Conservation (phyloP, 2,113 vertebrate genomes). For the Bos javanicus region DNA sequence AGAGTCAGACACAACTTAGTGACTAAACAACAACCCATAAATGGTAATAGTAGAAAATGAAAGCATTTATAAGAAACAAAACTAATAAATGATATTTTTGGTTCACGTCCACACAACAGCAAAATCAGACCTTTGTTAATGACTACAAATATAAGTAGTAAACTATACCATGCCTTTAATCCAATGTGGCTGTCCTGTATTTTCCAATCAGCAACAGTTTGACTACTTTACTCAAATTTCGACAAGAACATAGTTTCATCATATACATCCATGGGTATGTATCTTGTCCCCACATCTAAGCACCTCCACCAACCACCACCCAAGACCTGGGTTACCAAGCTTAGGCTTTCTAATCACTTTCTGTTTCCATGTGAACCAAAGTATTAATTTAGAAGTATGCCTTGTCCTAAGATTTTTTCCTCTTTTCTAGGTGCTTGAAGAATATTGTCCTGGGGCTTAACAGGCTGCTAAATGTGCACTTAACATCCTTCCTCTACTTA, state of each 20-base stretch:
- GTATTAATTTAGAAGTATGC: neutral
- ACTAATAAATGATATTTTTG: neutral
- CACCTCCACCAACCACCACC: neutral
- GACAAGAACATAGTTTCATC: neutral
- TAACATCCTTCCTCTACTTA: neutral
- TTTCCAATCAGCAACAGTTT: neutral
- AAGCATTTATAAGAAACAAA: neutral
- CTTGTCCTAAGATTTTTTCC: neutral
- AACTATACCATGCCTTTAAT: neutral
- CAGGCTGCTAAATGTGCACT: neutral
- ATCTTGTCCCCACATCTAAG: neutral
- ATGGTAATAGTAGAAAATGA: neutral
- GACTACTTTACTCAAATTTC: neutral
- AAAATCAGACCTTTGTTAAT: slow-evolving; percentile 10
- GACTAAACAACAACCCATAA: neutral
- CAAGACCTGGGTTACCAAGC: neutral
- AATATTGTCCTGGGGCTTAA: neutral
- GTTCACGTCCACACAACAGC: neutral
- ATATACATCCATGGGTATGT: neutral
- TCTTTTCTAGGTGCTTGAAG: neutral
- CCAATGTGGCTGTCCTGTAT: neutral
- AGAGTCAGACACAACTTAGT: neutral
- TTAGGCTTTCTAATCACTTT: neutral
- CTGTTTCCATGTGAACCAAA: neutral
- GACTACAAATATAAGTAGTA: neutral